phyloP scores from a whole-genome alignment of 2,888 invertebrate species.

The Coelopa pilipes region DNA sequence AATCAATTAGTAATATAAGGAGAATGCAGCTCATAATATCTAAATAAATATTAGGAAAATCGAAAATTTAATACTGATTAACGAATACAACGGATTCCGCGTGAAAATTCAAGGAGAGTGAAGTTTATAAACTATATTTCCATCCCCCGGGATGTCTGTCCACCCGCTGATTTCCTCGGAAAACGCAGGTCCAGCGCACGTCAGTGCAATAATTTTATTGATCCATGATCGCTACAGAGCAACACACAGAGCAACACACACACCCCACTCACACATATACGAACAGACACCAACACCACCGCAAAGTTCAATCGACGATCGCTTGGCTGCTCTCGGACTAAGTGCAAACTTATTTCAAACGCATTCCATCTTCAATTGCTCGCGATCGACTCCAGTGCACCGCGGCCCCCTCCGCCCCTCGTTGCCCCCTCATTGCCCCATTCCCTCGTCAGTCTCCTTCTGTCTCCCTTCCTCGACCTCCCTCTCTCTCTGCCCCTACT shows the following conservation, averaged over 20 bases:
- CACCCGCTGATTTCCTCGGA: too few species aligned
- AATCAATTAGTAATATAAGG: too few species aligned
- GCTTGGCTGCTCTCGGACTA: constrained; percentile 7
- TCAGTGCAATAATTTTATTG: constrained; percentile 27
- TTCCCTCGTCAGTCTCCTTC: too few species aligned
- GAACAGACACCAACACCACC: background rate
- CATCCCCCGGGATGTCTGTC: too few species aligned
- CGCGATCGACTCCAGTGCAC: constrained; percentile 19
- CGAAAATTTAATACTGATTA: too few species aligned
- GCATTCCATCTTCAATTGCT: constrained; percentile 23
- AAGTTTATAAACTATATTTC: too few species aligned
- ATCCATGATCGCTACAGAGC: constrained; percentile 13
- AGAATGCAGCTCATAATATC: too few species aligned
- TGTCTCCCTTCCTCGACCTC: too few species aligned
- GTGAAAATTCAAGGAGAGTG: too few species aligned
- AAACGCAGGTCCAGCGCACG: background rate
- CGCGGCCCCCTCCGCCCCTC: background rate
- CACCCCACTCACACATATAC: background rate
- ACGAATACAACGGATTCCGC: too few species aligned
- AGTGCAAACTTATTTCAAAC: constrained; percentile 26
- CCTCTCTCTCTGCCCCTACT: too few species aligned
- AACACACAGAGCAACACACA: background rate
- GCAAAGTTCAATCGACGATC: background rate
- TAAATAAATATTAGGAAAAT: too few species aligned
- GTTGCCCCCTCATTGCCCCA: background rate